Percentiles rank a stretch among this genome's conserved stretches.
Conservation (phyloP, 2,113 vertebrate species). For the Antigone vipio region DNA sequence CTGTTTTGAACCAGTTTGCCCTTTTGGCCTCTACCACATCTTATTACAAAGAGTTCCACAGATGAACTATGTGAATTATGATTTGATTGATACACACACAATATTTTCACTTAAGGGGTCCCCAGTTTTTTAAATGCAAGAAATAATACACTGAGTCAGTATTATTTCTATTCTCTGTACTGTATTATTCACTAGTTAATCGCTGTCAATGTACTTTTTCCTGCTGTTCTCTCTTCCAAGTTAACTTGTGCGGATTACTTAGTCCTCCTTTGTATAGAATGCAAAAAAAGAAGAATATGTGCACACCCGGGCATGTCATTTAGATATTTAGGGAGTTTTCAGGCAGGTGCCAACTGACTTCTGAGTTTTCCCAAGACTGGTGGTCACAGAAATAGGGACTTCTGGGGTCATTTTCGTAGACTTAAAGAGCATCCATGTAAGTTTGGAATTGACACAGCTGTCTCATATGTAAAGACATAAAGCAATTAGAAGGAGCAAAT, state of each 20-base stretch:
- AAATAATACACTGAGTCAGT: background rate
- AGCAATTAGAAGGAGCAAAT: background rate
- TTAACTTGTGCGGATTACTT: background rate
- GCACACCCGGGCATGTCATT: rapidly evolving
- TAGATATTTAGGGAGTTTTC: background rate
- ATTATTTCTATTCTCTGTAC: background rate
- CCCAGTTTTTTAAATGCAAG: background rate
- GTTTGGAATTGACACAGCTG: background rate
- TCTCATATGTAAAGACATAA: background rate
- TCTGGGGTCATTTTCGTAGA: background rate
- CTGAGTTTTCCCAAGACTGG: background rate
- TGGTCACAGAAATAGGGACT: background rate
- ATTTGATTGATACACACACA: background rate
- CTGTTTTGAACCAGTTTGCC: background rate
- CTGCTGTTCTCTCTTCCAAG: background rate
- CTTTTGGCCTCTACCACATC: background rate
- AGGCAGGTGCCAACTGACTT: background rate
- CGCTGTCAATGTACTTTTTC: background rate
- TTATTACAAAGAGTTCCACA: background rate
- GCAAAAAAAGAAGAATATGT: background rate
- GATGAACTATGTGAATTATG: background rate
- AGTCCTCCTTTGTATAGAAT: background rate
- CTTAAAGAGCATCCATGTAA: background rate
- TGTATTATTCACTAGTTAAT: background rate
- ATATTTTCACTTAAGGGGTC: background rate